Percentiles rank a stretch among this genome's conserved stretches.
Conservation (phyloP, 2,888 invertebrate species). For the Eustalomyia histrio region DNA sequence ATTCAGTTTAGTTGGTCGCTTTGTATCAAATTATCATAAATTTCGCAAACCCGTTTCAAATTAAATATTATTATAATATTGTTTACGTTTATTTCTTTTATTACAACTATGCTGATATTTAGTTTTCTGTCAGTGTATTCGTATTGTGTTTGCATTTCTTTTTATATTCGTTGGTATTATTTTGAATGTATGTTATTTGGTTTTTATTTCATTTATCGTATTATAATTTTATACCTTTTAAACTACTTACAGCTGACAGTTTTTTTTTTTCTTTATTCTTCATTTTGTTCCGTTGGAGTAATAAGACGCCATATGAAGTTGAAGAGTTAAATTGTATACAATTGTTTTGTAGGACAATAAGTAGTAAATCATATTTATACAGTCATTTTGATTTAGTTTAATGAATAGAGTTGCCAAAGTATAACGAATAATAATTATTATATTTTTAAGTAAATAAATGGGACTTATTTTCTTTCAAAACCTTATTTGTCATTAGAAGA, state of each 20-base stretch:
- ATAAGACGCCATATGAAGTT: conserved; percentile 30
- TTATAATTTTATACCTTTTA: conserved; percentile 19
- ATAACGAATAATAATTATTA: no score
- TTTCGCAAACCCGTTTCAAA: conserved; percentile 63
- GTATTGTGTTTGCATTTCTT: not conserved
- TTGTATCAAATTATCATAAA: conserved; percentile 65
- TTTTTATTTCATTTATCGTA: conserved; percentile 24
- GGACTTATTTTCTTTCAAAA: no score
- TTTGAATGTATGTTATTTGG: not conserved
- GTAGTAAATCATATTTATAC: conserved; percentile 45
- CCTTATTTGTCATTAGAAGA: no score
- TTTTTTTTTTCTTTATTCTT: conserved; percentile 2
- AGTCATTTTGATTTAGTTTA: conserved; percentile 44
- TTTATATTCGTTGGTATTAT: not conserved
- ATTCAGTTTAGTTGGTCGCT: conserved; percentile 60
- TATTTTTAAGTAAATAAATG: no score
- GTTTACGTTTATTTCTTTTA: conserved; percentile 19
- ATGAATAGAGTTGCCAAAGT: not conserved
- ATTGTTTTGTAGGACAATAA: conserved; percentile 36
- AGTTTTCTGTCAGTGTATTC: conserved; percentile 28
- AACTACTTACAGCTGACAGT: conserved; percentile 37
- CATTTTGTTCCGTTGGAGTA: conserved; percentile 6
- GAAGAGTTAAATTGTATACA: conserved; percentile 20
- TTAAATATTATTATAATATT: conserved; percentile 33
- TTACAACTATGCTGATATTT: not conserved